Percentiles rank a stretch among this genome's conserved stretches.
phyloP scores from a whole-genome alignment of 1,140 invertebrate species.

The Caenorhabditis brenneri region DNA sequence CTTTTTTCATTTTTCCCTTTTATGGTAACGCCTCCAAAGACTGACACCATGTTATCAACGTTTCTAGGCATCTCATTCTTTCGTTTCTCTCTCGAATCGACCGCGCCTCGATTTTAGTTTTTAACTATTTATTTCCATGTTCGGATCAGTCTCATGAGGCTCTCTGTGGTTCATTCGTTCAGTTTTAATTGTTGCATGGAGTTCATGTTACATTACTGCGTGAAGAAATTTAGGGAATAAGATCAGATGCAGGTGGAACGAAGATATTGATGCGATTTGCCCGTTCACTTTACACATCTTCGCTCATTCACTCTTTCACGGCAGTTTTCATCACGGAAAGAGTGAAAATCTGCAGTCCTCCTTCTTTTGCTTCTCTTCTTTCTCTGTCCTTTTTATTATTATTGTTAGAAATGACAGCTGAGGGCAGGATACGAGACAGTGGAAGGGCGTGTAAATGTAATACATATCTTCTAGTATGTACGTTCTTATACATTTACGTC shows the following conservation, averaged over 20 bases:
- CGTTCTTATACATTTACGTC: background rate
- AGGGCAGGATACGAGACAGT: background rate
- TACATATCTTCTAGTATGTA: background rate
- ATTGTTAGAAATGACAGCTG: constrained; percentile 26
- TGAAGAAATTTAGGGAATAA: no score
- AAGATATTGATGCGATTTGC: background rate
- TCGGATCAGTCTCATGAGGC: no score
- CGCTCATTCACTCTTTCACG: background rate
- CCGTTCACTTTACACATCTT: constrained; percentile 29
- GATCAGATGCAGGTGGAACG: background rate
- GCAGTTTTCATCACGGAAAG: background rate
- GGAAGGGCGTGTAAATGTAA: background rate
- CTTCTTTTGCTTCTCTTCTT: background rate
- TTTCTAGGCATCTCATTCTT: background rate
- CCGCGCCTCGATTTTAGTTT: no score
- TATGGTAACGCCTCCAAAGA: background rate
- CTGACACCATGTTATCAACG: no score
- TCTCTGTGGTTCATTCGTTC: no score
- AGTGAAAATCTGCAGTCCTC: background rate
- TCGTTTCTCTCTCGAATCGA: background rate
- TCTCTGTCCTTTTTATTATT: background rate
- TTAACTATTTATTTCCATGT: no score
- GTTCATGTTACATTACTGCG: no score
- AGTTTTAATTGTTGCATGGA: no score
- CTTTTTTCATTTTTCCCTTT: background rate